phyloP scores from a whole-genome alignment of 2,797 vertebrate genomes.

The Bucorvus abyssinicus region DNA sequence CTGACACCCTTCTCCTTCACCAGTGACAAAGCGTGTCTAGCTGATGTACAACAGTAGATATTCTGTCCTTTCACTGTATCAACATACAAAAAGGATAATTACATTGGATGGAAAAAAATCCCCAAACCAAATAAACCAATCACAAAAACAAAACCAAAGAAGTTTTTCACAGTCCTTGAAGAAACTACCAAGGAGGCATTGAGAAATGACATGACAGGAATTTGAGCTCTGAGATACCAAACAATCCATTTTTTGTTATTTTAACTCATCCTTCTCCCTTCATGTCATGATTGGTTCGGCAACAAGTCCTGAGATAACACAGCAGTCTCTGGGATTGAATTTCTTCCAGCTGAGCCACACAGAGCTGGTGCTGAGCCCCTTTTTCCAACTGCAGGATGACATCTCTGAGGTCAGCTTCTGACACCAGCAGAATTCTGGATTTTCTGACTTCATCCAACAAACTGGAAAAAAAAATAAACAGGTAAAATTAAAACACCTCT shows the following conservation, averaged over 20 bases:
- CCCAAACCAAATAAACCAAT: neutral
- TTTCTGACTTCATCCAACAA: neutral
- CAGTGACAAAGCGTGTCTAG: neutral
- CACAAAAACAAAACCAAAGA: neutral
- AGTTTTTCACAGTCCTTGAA: neutral
- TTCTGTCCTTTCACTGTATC: neutral
- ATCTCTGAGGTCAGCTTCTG: neutral
- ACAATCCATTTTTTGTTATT: neutral
- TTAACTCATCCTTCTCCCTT: neutral
- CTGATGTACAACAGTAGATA: neutral
- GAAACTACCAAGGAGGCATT: neutral
- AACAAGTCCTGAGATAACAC: neutral
- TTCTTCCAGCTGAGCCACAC: neutral
- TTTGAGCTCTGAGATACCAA: neutral
- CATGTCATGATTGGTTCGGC: neutral
- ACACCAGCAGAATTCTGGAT: neutral
- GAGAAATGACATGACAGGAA: neutral
- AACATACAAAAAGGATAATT: neutral
- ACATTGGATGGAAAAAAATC: neutral
- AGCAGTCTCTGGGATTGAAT: neutral
- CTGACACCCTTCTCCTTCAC: fast-evolving
- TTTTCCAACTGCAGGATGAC: neutral
- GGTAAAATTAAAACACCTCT: neutral
- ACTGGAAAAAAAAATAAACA: neutral
- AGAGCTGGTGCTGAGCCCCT: neutral